Evolutionary conservation across 1,140 invertebrate species (phyloP), one percentile per base, ranked within the genome.

Genomic region (Drosophila nikananu): DNA sequence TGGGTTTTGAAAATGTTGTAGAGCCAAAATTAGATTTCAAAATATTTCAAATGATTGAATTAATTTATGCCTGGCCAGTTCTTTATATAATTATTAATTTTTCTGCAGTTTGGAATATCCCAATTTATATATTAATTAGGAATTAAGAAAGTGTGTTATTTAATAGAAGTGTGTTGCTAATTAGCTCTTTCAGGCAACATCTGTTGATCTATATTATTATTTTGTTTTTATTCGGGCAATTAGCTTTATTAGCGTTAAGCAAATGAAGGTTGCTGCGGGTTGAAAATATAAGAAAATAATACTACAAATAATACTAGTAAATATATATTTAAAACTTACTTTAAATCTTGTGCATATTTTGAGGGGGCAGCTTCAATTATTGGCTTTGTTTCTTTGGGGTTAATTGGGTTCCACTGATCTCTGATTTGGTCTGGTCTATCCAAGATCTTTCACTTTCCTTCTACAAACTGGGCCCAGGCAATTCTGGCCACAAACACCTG

Each of bases 401-500:
- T 73, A 73, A 73, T 72, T 72, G 21, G 30, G 46, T 8, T 60
- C 12, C 30, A 27, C 37, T 25, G 37, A 73, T 73, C 37, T 60
- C 21, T 12, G 52, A 60, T 67, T n/a, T 4, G 39, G 44, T 42
- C 17, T 23, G 46, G 17, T 9, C 21, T 61, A 42, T 61, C 67
- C 37, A 30, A 73, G 37, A 51, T 73, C 67, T 73, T 73, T 73
- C 35, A 60, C 54, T 60, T 70, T 70, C 44, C 65, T 46, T 49
- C 13, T 35, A 9, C 35, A 37, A 64, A 60, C 55, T 63, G 15
- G 15, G 63, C 30, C 59, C 25, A 13, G 44, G 21, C 41, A 27
- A 48, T 57, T 52, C 12, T n/a, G 66, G 66, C 35, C 39, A 41
- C 8, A 42, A 73, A 73, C 70, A 73, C 67, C 67, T 73, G 70